Conservation (phyloP, 2,797 vertebrate species). For the Poliocrania exsul region DNA sequence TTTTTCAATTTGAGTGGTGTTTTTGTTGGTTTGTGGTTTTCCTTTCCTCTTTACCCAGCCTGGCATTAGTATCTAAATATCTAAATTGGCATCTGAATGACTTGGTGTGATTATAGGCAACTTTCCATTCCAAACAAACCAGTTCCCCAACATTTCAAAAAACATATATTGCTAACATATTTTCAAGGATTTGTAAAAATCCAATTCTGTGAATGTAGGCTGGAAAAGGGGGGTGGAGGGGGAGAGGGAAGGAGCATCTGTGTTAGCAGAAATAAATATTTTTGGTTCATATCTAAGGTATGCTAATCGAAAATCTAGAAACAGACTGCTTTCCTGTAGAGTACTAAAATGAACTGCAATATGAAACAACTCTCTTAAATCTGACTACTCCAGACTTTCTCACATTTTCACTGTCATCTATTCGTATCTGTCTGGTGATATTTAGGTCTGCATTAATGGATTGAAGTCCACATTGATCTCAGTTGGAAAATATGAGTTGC, state of each 20-base stretch:
- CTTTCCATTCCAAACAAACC: conserved; percentile 53
- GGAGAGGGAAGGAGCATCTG: neutral
- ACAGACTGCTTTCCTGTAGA: conserved; percentile 62
- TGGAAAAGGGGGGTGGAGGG: neutral
- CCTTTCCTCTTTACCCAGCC: neutral
- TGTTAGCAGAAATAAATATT: conserved; percentile 57
- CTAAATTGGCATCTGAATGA: conserved; percentile 46
- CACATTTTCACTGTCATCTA: conserved; percentile 54
- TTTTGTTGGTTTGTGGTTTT: conserved; percentile 12
- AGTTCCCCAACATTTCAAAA: conserved; percentile 55
- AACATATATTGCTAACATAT: conserved; percentile 35
- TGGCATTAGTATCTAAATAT: conserved; percentile 47
- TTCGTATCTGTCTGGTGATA: conserved; percentile 72
- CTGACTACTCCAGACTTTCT: conserved; percentile 46
- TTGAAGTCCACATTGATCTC: conserved; percentile 76
- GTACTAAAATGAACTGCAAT: conserved; percentile 65
- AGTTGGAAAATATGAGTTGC: conserved; percentile 77
- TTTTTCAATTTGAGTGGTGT: neutral
- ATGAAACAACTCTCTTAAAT: conserved; percentile 66
- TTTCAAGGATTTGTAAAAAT: conserved; percentile 61
- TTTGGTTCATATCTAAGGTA: conserved; percentile 64
- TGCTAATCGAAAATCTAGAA: conserved; percentile 75
- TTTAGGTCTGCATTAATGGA: conserved; percentile 70
- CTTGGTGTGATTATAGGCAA: conserved; percentile 15
- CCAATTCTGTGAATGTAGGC: conserved; percentile 42